These are phyloP conservation scores for Drosophila limbata DNA, from an alignment of 2,888 invertebrate species.

Conservation along the genomic window DNA sequence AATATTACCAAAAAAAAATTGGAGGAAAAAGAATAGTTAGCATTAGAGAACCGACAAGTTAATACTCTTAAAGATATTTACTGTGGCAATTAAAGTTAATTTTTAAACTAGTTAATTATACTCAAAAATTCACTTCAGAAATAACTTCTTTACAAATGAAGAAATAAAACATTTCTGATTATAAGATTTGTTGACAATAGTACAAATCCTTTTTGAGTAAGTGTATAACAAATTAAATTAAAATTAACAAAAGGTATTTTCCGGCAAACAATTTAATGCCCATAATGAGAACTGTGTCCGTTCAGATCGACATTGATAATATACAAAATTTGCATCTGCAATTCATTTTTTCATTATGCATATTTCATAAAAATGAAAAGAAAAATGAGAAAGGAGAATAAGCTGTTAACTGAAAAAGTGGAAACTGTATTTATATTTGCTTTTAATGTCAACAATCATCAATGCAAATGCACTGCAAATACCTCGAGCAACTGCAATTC, in stretches of 20 bases:
- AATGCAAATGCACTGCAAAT: slow-evolving; percentile 71
- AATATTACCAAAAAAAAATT: slow-evolving; percentile 10
- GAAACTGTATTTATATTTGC: slow-evolving; percentile 62
- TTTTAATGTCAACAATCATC: slow-evolving; percentile 80
- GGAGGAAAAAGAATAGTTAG: not conserved
- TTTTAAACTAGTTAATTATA: not conserved
- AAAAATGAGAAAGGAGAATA: slow-evolving; percentile 11
- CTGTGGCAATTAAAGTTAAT: no score
- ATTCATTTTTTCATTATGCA: slow-evolving; percentile 42
- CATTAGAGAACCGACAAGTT: not conserved
- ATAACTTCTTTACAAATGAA: not conserved
- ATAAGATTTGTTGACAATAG: not conserved
- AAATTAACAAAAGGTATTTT: slow-evolving; percentile 74
- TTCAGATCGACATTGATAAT: slow-evolving; percentile 62
- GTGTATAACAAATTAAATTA: slow-evolving; percentile 68
- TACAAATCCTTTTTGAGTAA: slow-evolving; percentile 9
- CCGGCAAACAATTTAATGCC: slow-evolving; percentile 65
- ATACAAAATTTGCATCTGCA: slow-evolving; percentile 56
- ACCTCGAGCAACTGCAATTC: slow-evolving; percentile 36
- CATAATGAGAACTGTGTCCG: slow-evolving; percentile 57
- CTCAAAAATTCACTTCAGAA: not conserved
- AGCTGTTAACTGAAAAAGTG: slow-evolving; percentile 48
- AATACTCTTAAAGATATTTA: not conserved
- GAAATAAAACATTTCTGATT: not conserved
- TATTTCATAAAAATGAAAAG: slow-evolving; percentile 25